Percentiles rank a stretch among this genome's conserved stretches.
phyloP scores from a whole-genome alignment of 2,797 vertebrate genomes.

The Xerus rutilus region DNA sequence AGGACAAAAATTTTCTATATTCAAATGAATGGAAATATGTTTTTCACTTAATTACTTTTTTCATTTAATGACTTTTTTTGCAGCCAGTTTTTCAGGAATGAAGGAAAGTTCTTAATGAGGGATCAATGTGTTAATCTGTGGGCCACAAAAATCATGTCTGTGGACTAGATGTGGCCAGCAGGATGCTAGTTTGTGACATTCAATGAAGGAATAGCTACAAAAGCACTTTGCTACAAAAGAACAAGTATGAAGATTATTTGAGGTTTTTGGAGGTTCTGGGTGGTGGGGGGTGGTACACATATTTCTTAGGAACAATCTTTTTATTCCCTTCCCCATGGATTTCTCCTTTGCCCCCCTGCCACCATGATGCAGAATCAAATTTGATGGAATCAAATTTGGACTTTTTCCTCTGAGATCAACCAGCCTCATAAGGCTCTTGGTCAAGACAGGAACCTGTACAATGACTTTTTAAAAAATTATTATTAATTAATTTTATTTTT shows the following conservation, averaged over 20 bases:
- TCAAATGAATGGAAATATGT: background rate
- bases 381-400: background rate
- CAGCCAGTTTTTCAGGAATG: constrained; percentile 33
- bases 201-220: background rate
- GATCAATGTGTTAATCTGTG: background rate
- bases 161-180: background rate
- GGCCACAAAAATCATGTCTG: background rate
- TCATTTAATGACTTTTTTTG: constrained; percentile 18
- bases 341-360: background rate
- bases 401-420: background rate
- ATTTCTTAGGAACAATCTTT: background rate
- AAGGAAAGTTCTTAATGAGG: background rate
- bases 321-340: background rate
- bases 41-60: constrained; percentile 2
- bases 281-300: background rate
- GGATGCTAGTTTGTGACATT: background rate
- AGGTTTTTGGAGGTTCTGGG: background rate
- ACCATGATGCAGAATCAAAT: background rate
- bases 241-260: background rate
- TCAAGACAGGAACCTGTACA: background rate
- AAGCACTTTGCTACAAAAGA: background rate
- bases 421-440: background rate
- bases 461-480: too few species aligned
- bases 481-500: too few species aligned
- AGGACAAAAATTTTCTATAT: background rate